Evolutionary conservation across 2,888 invertebrate genomes (phyloP).

Genomic region (Entomobrya multifasciata): DNA sequence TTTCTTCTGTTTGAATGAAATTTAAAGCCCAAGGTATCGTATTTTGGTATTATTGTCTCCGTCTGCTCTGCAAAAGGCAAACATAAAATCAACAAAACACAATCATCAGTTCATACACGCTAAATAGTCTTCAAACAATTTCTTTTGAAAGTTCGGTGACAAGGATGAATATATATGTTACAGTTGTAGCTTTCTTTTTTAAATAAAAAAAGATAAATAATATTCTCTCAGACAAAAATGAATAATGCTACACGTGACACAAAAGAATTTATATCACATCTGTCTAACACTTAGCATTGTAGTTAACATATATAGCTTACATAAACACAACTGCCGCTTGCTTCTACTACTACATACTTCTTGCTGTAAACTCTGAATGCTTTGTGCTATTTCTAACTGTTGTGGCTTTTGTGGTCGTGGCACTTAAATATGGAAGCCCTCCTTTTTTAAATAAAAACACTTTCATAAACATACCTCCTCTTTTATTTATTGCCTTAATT

Average conservation of each 20-base stretch:
- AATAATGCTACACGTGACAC: conserved; percentile 76
- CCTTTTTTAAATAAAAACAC: conserved; percentile 61
- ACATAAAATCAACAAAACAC: background rate
- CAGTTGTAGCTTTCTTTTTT: conserved; percentile 28
- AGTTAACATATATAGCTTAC: conserved; percentile 31
- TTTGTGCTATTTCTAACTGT: background rate
- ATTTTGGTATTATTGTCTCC: background rate
- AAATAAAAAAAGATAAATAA: conserved; percentile 79
- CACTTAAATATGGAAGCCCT: conserved; percentile 76
- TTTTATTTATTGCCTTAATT: conserved; percentile 80
- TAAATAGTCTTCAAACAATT: background rate
- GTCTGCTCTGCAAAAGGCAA: background rate
- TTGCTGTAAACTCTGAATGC: background rate
- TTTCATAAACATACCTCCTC: conserved; percentile 79
- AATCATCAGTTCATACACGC: background rate
- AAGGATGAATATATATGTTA: conserved; percentile 46
- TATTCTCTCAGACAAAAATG: conserved; percentile 72
- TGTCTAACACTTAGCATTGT: conserved; percentile 64
- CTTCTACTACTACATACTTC: background rate
- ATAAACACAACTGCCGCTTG: conserved; percentile 30
- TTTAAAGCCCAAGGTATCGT: background rate
- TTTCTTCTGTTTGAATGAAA: too few species aligned
- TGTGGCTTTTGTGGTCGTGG: conserved; percentile 80
- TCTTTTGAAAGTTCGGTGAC: conserved; percentile 3
- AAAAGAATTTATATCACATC: conserved; percentile 78